phyloP scores from a whole-genome alignment of 1,140 invertebrate genomes.

The Hycleus phaleratus region DNA sequence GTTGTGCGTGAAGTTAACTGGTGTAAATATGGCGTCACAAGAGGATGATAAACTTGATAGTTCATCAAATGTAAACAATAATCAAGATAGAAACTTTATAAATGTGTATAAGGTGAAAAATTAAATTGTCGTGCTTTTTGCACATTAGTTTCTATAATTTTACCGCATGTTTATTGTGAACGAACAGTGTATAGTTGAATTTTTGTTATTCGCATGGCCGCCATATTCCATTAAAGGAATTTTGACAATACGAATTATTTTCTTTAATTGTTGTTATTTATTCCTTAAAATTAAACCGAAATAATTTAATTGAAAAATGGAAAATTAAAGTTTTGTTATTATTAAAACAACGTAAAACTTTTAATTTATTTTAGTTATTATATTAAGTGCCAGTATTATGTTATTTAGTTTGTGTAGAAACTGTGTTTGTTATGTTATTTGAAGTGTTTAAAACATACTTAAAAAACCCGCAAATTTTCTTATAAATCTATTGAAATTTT shows the following conservation, averaged over 20 bases:
- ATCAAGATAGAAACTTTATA: conserved; percentile 34
- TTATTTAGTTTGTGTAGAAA: not conserved
- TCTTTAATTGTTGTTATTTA: no score
- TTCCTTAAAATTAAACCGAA: no score
- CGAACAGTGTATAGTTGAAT: conserved; percentile 30
- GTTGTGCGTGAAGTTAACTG: conserved; percentile 32
- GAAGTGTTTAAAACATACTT: conserved; percentile 3
- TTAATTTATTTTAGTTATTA: no score
- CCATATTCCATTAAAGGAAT: conserved; percentile 33
- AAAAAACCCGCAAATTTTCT: not conserved
- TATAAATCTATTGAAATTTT: not conserved
- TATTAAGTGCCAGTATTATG: no score
- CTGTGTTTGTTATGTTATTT: not conserved
- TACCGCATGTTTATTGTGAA: conserved; percentile 34
- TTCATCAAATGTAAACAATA: conserved; percentile 33
- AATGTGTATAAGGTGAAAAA: conserved; percentile 38
- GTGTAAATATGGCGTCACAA: conserved; percentile 40
- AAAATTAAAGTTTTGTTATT: no score
- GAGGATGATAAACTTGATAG: conserved; percentile 36
- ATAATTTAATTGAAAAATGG: no score
- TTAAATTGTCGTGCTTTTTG: conserved; percentile 32
- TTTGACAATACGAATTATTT: conserved; percentile 23
- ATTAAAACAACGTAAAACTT: no score
- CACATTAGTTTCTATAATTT: conserved; percentile 32
- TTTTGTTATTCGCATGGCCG: conserved; percentile 31